Evolutionary conservation across 2,797 vertebrate species (phyloP).

Genomic region (Hoplostethus mediterraneus): DNA sequence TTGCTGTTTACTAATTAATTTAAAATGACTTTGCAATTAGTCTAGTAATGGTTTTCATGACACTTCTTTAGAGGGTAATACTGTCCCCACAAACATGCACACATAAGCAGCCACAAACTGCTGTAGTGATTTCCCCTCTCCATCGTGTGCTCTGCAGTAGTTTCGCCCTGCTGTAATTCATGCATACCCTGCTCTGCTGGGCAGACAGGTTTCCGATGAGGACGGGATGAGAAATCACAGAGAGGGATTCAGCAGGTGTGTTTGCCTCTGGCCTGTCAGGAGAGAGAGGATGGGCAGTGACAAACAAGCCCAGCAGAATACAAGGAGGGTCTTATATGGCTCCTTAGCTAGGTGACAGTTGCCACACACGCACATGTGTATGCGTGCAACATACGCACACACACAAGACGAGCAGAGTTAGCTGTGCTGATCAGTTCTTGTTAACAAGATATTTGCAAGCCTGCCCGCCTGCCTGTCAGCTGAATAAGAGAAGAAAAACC

Average conservation of each 20-base stretch:
- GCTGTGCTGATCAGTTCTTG: constrained; percentile 44
- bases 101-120: constrained; percentile 23
- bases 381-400: background rate
- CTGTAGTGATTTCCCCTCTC: constrained; percentile 33
- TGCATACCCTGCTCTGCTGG: constrained; percentile 56
- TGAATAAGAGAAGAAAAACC: constrained; percentile 43
- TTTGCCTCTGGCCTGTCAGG: constrained; percentile 33
- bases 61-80: background rate
- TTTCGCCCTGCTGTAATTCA: constrained; percentile 70
- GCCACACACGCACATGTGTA: constrained; percentile 24
- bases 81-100: constrained; percentile 8
- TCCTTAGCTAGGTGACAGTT: constrained; percentile 27
- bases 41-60: background rate
- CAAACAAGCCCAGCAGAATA: constrained; percentile 43
- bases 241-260: constrained; percentile 23
- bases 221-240: constrained; percentile 38
- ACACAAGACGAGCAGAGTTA: constrained; percentile 21
- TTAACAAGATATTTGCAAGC: constrained; percentile 17
- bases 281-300: constrained; percentile 48
- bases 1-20: no score
- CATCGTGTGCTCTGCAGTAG: constrained; percentile 54
- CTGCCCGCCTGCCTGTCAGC: constrained; percentile 13
- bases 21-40: no score
- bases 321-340: constrained; percentile 40
- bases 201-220: constrained; percentile 72